phyloP scores from a whole-genome alignment of 2,113 vertebrate genomes.

The Trochalopteron elliotii region DNA sequence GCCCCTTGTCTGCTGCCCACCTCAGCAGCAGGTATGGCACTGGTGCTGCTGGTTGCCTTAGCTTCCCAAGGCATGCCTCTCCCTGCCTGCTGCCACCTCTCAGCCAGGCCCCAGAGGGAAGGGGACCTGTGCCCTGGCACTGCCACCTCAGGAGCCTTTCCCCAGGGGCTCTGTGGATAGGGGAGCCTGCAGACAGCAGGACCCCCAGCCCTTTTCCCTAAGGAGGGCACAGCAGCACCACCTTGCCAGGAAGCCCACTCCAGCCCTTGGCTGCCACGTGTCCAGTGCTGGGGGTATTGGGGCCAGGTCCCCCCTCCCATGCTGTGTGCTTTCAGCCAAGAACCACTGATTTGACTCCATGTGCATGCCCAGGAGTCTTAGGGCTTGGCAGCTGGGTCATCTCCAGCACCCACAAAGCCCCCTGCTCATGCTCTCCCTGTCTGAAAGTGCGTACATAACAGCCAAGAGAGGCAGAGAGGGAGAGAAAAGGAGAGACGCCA shows the following conservation, averaged over 20 bases:
- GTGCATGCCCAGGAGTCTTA: neutral
- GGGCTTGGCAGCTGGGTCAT: constrained; percentile 6
- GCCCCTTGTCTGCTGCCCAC: neutral
- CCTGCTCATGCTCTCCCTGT: neutral
- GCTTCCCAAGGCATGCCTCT: neutral
- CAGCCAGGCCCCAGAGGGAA: neutral
- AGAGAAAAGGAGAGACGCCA: constrained; percentile 26
- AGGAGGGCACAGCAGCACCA: neutral
- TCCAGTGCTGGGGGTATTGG: accelerated
- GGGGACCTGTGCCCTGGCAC: neutral
- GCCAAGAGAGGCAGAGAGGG: neutral
- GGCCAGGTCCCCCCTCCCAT: accelerated
- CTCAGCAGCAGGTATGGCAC: neutral
- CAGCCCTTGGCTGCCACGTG: neutral
- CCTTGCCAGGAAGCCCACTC: neutral
- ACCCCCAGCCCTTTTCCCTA: neutral
- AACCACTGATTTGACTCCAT: neutral
- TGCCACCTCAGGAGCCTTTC: neutral
- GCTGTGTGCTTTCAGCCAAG: neutral
- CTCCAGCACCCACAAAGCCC: neutral
- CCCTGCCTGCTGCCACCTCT: neutral
- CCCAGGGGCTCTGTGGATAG: accelerated
- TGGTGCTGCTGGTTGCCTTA: neutral
- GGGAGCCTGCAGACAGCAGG: neutral
- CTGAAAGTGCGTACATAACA: constrained; percentile 28